Base-by-base conservation (phyloP, 2,113 vertebrate species). In the Rhabdornis inornatus region DNA sequence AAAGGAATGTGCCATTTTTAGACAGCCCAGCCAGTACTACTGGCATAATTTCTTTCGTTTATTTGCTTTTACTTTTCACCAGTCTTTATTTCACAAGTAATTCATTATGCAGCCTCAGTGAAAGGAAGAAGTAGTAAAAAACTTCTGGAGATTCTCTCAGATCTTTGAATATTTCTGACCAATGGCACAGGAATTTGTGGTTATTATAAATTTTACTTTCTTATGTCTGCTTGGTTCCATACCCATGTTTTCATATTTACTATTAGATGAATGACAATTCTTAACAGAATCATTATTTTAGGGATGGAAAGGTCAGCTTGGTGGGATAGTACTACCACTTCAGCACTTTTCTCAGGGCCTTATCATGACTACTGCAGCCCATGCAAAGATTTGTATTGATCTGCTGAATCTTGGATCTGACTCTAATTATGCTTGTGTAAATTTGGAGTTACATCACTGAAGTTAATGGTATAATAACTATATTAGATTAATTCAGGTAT, bases 401-500 rank as follows among this genome's bases (percentile, higher is more conserved):
- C 80, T 92, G 31, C 61, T 95, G 83, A 81, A 68, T 94, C 88
- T 95, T 84, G 80, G 72, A 68, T 83, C 76, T 84, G 83, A 19
- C 56, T 83, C 61, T 95, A 93, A 88, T 89, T 92, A 81, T 64
- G 25, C 76, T 86, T 89, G 76, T 96, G 92, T 89, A 96, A 96
- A 93, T 92, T 93, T 92, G 77, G 88, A 95, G 55, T 95, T 90
- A 69, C 92, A 82, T 93, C 92, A 95, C 86, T 93, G 88, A 93
- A 82, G 80, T 90, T 88, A 96, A 68, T 94, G 61, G 71, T 63
- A 55, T 86, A 87, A 92, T 87, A 91, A 80, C 90, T 83, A 15
- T 89, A 89, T 92, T 96, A 93, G 90, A 93, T 93, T 92, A 92
- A 92, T 90, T 72, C 63, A 84, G 94, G 92, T 90, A 92, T 71